Base-by-base conservation (phyloP, 2,888 invertebrate genomes). In the Ormyrus thymus region DNA sequence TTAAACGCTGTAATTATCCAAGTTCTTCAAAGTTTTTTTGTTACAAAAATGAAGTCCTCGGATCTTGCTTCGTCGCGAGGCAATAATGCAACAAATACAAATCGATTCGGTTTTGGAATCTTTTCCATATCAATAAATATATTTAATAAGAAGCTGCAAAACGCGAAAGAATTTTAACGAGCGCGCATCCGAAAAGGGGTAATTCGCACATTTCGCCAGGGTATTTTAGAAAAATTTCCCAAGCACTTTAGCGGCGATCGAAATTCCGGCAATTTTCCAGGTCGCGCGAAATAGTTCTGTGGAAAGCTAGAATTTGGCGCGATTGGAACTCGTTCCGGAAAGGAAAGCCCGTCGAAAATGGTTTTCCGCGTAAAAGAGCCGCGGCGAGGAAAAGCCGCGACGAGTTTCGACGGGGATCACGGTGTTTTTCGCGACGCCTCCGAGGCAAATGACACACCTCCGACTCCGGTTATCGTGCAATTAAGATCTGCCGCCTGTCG, bases 401-500 rank as follows among this genome's bases (percentile, higher is more conserved):
- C 45, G 29, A n/a, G 9, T 53, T 45, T 15, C 43, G 0, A 56
- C n/a, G 56, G 77, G n/a, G 58, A 55, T 68, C 56, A 64, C 56
- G 53, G 55, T 78, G 9, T 61, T 66, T 65, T 65, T 70, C 46
- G 11, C 61, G 8, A 15, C n/a, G 46, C 29, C 43, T 53, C 61
- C 0, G 11, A n/a, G 53, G 50, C 55, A 56, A 70, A 70, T 64
- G 59, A 15, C 48, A 58, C 46, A 58, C 11, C 46, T 10, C 29
- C 85, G 29, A 29, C 29, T 29, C 1, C 29, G 29, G 29, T 29
- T 88, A 88, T 88, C 88, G 83, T 83, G 86, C 79, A 88, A 88
- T 88, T 88, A 88, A 84, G 87, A 88, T 88, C 88, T 59, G 71
- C 29, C 73, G 76, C 79, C 0, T 29, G 68, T 64, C 61, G 81